Evolutionary conservation across 53 echinoderm and acorn worm genomes (phyloP), one percentile per base, ranked within the genome.

Genomic region (Pentamera pediparva): DNA sequence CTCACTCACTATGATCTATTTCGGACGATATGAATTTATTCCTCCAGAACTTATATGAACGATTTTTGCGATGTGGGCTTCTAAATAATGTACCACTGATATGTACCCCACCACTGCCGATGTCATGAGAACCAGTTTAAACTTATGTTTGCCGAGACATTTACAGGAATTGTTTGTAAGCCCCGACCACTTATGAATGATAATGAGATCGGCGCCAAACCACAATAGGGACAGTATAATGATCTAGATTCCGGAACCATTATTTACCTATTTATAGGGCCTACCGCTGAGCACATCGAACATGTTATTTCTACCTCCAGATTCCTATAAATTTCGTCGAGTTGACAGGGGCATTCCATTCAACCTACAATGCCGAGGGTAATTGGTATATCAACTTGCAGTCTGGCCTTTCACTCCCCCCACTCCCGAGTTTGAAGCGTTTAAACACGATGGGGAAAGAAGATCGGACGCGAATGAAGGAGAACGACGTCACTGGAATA

Each of bases 81-180:
- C 59, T 10, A 18, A 4, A 58, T 58, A 58, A 25, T 58, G 59
- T 58, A 58, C 59, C 59, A 58, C 6, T 30, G 59, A 58, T 58
- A 58, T 30, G 29, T 58, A 58, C 29, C 59, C 6, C 29, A 58
- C 59, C 59, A 25, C 56, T 56, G 17, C 56, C 59, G 0, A 58
- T 58, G 59, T 21, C 59, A 58, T 58, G 29, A 58, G 29, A 4
- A 58, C n/a, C 28, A 58, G 59, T 58, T 58, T 58, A 58, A 58
- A 21, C 59, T 58, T 58, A 30, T 58, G 29, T 58, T 6, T 28
- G 25, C 59, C 59, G 29, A 58, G 59, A 28, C 29, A 58, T 58
- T 10, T 58, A 28, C 59, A 6, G 6, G 59, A 58, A 58, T 58
- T 58, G 59, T 10, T 58, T 58, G 25, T 25, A 58, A 8, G 59